Base-by-base conservation (phyloP, 2,113 vertebrate genomes). In the Heloderma charlesbogerti region DNA sequence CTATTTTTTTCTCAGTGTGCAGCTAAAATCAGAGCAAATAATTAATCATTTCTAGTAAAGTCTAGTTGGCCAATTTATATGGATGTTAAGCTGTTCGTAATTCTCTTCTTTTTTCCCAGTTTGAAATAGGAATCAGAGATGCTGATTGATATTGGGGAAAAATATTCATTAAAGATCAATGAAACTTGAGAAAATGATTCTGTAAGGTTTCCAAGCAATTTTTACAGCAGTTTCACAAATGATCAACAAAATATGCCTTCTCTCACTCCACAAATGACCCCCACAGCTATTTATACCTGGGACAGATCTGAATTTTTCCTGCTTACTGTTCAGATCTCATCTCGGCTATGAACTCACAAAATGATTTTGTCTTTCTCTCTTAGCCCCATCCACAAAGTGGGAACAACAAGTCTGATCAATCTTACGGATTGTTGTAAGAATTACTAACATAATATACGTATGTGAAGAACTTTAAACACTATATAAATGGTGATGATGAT, bases 21-120 rank as follows among this genome's bases (percentile, higher is more conserved):
- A 93, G 72, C 94, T 92, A 88, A 9, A 94, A 94, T 93, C 89
- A 94, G 92, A 95, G 86, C 86, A 37, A 91, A 94, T 48, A 71
- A 94, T 89, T 91, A 94, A 94, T 94, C 8, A 92, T 79, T 81
- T 87, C 79, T 86, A 86, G 77, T 81, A n/a, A 93, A 74, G 83
- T 90, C 80, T 91, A 87, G 89, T 8, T 93, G 86, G 31, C 81
- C 92, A 89, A 89, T 92, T 95, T 90, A 57, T 90, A 91, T 90
- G 84, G 63, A 92, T 84, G 91, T 92, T 94, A 63, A 86, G 57
- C 71, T 31, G 72, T 92, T 81, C n/a, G 20, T 5, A 67, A 6
- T 66, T 94, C 89, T 84, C 1, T 78, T 91, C 45, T 29, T 48
- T 71, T 93, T 40, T 57, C 13, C 86, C 89, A 54, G 93, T 92